These are phyloP conservation scores for Apistogramma diplotaenia DNA, from an alignment of 2,113 vertebrate species.

Conservation along the genomic window DNA sequence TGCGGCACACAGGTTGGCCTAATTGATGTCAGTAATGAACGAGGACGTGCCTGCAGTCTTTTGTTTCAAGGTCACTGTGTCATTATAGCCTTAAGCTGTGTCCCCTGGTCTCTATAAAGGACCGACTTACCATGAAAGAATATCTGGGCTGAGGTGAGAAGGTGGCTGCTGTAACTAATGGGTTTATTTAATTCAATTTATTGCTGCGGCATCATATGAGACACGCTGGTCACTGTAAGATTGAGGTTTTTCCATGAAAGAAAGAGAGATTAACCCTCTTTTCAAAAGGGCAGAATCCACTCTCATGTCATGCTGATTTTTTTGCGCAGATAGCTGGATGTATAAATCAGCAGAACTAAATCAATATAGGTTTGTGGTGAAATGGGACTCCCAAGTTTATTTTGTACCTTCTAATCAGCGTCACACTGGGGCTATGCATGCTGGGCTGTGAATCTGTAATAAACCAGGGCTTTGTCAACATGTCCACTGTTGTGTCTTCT, in stretches of 20 bases:
- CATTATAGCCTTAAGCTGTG: constrained; percentile 21
- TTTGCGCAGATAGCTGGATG: constrained; percentile 49
- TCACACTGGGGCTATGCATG: constrained; percentile 56
- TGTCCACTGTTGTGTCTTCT: constrained; percentile 57
- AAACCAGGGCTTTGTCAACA: constrained; percentile 78
- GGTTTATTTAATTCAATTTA: constrained; percentile 81
- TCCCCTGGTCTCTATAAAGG: constrained; percentile 69
- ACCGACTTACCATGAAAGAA: constrained; percentile 75
- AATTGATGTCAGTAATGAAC: constrained; percentile 79
- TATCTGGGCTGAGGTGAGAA: constrained; percentile 74
- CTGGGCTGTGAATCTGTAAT: constrained; percentile 58
- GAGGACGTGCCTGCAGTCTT: constrained; percentile 55
- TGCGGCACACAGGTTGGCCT: constrained; percentile 69
- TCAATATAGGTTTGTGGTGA: constrained; percentile 71
- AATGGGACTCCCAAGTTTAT: constrained; percentile 68
- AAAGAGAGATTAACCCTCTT: constrained; percentile 73
- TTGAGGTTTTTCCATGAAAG: constrained; percentile 68
- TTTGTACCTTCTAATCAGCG: constrained; percentile 70
- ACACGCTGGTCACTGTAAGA: constrained; percentile 68
- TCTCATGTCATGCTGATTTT: constrained; percentile 75
- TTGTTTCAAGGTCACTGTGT: constrained; percentile 74
- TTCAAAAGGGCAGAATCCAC: constrained; percentile 63
- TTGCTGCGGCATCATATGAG: constrained; percentile 62
- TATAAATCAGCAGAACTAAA: constrained; percentile 77
- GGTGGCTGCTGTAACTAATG: constrained; percentile 77